These are phyloP conservation scores for Cinclus mexicanus DNA, from an alignment of 2,113 vertebrate genomes.

Conservation along the genomic window DNA sequence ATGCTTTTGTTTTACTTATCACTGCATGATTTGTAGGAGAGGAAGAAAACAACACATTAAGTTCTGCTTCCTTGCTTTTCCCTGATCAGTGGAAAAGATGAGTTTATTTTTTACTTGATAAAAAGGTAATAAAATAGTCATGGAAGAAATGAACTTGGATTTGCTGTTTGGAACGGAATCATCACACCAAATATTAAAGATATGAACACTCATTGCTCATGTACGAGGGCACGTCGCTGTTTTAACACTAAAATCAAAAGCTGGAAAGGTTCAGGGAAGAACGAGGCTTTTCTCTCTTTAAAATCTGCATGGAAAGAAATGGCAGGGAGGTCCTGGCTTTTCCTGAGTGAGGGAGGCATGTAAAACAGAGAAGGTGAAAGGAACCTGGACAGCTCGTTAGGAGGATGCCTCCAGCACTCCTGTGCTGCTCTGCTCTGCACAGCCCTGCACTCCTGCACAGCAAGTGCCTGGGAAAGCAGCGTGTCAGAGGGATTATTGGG, in stretches of 20 bases:
- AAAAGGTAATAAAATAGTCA: not conserved
- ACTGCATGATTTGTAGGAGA: not conserved
- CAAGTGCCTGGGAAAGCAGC: conserved; percentile 22
- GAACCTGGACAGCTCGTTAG: conserved; percentile 49
- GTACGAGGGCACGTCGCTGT: accelerated
- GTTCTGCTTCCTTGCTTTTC: not conserved
- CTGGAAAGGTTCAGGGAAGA: not conserved
- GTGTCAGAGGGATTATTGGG: conserved; percentile 35
- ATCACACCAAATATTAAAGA: not conserved
- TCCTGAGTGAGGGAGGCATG: not conserved
- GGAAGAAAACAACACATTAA: not conserved
- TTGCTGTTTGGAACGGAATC: not conserved
- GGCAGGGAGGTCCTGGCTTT: not conserved
- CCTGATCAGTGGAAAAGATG: not conserved
- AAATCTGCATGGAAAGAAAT: not conserved
- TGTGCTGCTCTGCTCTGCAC: not conserved
- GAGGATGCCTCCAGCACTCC: conserved; percentile 21
- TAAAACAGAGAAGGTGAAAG: not conserved
- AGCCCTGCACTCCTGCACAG: not conserved
- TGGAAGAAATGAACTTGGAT: not conserved
- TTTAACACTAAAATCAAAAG: not conserved
- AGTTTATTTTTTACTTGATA: not conserved
- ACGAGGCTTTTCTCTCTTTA: not conserved
- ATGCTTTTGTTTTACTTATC: not conserved
- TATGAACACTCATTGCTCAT: not conserved